A percentile compares a stretch with the other conserved stretches of the same genome.
Conservation (phyloP, 2,113 vertebrate genomes). For the Osmerus mordax region DNA sequence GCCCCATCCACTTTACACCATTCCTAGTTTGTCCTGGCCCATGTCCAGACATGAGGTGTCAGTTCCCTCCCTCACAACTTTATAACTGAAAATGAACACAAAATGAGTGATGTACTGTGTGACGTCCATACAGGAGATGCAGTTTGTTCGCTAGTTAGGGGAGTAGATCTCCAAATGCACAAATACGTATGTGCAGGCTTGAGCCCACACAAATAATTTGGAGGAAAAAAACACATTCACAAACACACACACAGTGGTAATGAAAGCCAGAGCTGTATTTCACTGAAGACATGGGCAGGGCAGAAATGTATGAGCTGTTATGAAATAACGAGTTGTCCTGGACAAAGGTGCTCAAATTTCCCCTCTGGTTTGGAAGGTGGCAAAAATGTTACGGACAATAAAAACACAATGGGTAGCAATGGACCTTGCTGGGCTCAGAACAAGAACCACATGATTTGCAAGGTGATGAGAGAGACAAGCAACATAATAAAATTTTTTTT, state of each 20-base stretch:
- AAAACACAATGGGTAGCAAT: conserved; percentile 56
- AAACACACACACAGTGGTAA: not conserved
- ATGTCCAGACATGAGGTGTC: not conserved
- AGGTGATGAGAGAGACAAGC: conserved; percentile 40
- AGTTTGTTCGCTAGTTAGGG: not conserved
- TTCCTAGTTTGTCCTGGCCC: not conserved
- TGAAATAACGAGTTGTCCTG: conserved; percentile 1
- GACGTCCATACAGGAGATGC: not conserved
- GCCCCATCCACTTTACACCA: not conserved
- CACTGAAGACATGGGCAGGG: not conserved
- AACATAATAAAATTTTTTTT: conserved; percentile 44
- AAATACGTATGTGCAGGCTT: not conserved
- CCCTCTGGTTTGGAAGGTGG: conserved; percentile 6
- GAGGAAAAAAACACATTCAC: not conserved
- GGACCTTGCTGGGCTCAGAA: conserved; percentile 51
- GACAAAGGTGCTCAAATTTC: conserved; percentile 10
- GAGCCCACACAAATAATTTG: not conserved
- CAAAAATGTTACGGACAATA: conserved; percentile 60
- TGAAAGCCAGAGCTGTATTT: conserved; percentile 10
- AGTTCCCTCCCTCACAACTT: not conserved
- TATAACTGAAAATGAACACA: not conserved
- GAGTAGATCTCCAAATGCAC: not conserved
- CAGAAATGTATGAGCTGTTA: conserved; percentile 4
- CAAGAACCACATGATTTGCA: conserved; percentile 50
- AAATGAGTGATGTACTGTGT: no score